These are phyloP conservation scores for Drosophila gaucha DNA, from an alignment of 2,888 invertebrate genomes.

Conservation along the genomic window DNA sequence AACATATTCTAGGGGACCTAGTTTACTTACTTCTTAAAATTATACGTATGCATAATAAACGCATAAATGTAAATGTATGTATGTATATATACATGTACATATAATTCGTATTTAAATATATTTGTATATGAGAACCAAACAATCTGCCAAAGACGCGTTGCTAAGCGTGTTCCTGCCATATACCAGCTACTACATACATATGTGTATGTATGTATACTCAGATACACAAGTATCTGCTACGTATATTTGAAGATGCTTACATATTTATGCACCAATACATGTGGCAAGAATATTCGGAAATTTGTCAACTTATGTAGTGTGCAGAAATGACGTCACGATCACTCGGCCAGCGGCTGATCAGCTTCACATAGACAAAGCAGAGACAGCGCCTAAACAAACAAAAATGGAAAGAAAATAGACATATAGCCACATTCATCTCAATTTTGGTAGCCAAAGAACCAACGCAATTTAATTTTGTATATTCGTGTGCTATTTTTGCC, in stretches of 20 bases:
- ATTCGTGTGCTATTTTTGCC: constrained; percentile 44
- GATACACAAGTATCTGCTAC: constrained; percentile 1
- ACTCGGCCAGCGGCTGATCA: constrained; percentile 68
- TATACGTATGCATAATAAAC: too few relatives aligned
- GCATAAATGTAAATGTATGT: too few relatives aligned
- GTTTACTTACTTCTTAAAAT: too few relatives aligned
- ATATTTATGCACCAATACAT: constrained; percentile 6
- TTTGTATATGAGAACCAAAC: too few relatives aligned
- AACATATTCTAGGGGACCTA: too few relatives aligned
- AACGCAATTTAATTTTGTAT: constrained; percentile 25
- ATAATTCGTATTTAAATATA: too few relatives aligned
- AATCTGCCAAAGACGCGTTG: constrained; percentile 29
- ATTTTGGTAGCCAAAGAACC: constrained; percentile 33
- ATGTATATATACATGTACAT: too few relatives aligned
- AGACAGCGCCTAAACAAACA: constrained; percentile 15
- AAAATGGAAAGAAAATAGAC: not conserved
- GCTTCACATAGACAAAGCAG: constrained; percentile 24
- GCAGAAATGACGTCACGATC: constrained; percentile 73
- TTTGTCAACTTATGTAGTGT: constrained; percentile 28
- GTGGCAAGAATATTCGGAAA: constrained; percentile 12
- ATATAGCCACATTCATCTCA: constrained; percentile 9
- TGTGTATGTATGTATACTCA: not conserved
- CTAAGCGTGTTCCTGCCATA: constrained; percentile 32
- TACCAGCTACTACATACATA: constrained; percentile 1
- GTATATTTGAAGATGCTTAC: not conserved